Evolutionary conservation across 2,888 invertebrate genomes (phyloP), one percentile per base, ranked within the genome.

Genomic region (Lepas anatifera): DNA sequence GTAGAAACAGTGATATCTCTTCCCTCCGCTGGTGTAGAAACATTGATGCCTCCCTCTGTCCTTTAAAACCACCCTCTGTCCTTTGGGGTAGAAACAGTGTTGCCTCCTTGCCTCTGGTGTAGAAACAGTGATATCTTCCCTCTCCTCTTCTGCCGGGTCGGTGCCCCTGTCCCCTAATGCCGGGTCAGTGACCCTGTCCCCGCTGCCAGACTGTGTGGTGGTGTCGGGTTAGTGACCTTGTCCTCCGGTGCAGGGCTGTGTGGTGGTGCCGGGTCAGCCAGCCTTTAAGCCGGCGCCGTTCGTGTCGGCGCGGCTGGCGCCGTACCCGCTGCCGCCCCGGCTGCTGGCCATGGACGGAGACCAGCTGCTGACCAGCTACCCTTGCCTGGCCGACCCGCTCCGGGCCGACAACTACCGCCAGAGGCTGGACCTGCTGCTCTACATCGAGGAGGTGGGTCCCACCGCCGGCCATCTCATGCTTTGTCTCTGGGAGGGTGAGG

Each of bases 231-330:
- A 10, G 8, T 50, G 48, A 50, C 48, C n/a, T n/a, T 18, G 22
- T 16, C 48, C 48, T 1, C n/a, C 48, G n/a, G 16, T n/a, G 11
- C n/a, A 37, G 66, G 37, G 39, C 4, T 37, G 66, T 66, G 66
- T 66, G 66, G 66, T 66, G 39, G 66, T 58, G 22, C 58, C 58
- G 1, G 58, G 58, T 7, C 58, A 58, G 35, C 58, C 58, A 35
- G 58, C 58, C 18, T 58, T 58, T 35, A 16, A 18, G 39, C 39
- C 66, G 39, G 37, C 66, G 25, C 39, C 66, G 27, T 66, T 66
- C 39, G 66, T 41, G 39, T n/a, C 25, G 25, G 39, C 66, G 1
- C 66, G 41, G 39, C 66, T 66, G 66, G 4, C 66, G 41, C 66
- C 37, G 66, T 66, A 39, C 66, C 66, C 39, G 11, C 39, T 66